Evolutionary conservation across 1,140 invertebrate species (phyloP), one percentile per base, ranked within the genome.

Genomic region (Trichogramma pretiosum): DNA sequence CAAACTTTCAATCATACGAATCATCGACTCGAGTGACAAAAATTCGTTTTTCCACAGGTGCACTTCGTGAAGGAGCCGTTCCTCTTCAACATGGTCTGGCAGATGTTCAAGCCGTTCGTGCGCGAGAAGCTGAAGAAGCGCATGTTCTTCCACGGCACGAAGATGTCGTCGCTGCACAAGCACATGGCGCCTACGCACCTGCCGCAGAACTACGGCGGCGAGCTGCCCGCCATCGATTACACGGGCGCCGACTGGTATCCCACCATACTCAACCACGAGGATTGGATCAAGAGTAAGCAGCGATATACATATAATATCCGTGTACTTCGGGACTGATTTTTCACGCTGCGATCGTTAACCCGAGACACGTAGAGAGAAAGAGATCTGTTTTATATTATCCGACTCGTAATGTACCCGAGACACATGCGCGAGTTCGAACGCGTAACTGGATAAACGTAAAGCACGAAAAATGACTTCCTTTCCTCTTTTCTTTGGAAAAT

Each of bases 31-130:
- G n/a, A 3, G n/a, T 48, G 5, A 21, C 2, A 0, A 23, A 42
- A 18, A 16, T 33, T 5, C 13, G 9, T 17, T 36, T 18, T 28
- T n/a, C n/a, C 38, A 37, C 37, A 67, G 64, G 61, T 93, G 10
- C 90, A 93, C 68, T 85, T 94, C 57, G 82, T 94, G 0, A 92
- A 91, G 61, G 83, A 93, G 58, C 89, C 90, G 0, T 87, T 84
- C 70, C 72, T 93, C 36, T 92, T 93, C 67, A 90, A 87, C 54
- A 79, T 91, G 62, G 83, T 93, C 0, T 92, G 89, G 81, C 77
- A 80, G 36, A 78, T 95, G 60, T 86, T 93, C 67, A 89, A 89
- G 64, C 89, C 89, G 1, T 88, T 93, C 58, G 80, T 93, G 22
- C 79, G 78, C 45, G 84, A 90, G 53, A 93, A 93, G 65, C 75